Conservation (phyloP, 2,888 invertebrate species). For the Cephus sareptanus region DNA sequence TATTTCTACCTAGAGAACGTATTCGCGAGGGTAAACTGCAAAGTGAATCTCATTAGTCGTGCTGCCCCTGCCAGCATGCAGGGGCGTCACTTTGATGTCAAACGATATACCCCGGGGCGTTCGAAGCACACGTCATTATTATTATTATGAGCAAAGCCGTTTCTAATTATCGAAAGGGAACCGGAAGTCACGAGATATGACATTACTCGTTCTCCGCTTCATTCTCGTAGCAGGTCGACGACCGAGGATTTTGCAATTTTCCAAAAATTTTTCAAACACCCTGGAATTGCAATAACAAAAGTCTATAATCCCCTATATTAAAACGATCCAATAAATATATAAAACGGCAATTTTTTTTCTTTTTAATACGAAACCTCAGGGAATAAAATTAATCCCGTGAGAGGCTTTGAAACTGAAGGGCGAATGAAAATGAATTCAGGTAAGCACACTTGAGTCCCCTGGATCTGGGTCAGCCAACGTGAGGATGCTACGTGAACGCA, state of each 20-base stretch:
- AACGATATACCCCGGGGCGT: constrained; percentile 14
- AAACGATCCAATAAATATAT: neutral
- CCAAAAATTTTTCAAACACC: neutral
- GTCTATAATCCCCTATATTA: neutral
- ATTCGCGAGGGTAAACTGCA: constrained; percentile 53
- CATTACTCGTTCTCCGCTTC: constrained; percentile 27
- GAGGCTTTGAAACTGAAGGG: neutral
- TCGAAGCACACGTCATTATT: constrained; percentile 50
- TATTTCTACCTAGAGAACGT: constrained; percentile 11
- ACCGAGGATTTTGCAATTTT: neutral
- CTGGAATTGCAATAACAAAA: neutral
- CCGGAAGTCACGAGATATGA: constrained; percentile 47
- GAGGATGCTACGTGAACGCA: neutral
- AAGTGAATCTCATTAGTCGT: constrained; percentile 63
- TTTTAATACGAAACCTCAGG: neutral
- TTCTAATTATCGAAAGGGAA: constrained; percentile 58
- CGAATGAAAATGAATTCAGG: neutral
- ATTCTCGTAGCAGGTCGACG: constrained; percentile 7
- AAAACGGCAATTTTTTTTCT: neutral
- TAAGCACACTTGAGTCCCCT: neutral
- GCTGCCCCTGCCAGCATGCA: constrained; percentile 37
- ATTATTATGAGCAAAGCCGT: constrained; percentile 49
- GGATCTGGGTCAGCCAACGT: neutral
- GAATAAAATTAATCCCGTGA: neutral
- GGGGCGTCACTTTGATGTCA: constrained; percentile 31